Conservation (phyloP, 2,888 invertebrate genomes). For the Ashinkailepas kermadecensis region DNA sequence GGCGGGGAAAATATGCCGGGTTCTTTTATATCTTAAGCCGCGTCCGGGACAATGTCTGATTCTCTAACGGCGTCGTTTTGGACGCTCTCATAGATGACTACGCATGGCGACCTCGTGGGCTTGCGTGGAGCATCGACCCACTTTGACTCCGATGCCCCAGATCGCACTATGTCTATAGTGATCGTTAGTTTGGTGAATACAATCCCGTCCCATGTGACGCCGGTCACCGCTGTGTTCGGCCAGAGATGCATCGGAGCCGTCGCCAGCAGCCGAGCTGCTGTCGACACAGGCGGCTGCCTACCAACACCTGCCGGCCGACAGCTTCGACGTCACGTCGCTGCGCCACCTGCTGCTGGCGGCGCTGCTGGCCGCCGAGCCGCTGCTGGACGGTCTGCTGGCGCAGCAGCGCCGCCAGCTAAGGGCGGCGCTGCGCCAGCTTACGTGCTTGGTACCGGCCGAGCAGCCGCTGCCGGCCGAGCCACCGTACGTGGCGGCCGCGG, state of each 20-base stretch:
- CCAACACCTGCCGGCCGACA: not conserved
- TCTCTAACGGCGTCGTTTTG: too few species aligned
- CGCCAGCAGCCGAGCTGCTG: not conserved
- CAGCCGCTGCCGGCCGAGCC: conserved; percentile 10
- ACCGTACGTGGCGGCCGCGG: not conserved
- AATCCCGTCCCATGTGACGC: too few species aligned
- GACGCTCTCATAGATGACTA: too few species aligned
- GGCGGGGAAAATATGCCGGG: too few species aligned
- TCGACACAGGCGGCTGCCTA: not conserved
- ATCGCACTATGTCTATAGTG: too few species aligned
- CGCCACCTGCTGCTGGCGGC: conserved; percentile 5
- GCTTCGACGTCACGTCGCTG: not conserved
- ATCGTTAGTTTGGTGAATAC: too few species aligned
- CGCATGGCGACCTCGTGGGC: too few species aligned
- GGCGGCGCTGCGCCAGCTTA: not conserved
- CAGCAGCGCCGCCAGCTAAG: not conserved
- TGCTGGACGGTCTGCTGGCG: not conserved
- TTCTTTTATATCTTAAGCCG: too few species aligned
- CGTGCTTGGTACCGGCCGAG: not conserved
- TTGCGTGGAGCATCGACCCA: too few species aligned
- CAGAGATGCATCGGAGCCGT: not conserved
- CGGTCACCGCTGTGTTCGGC: too few species aligned
- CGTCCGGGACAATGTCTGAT: too few species aligned
- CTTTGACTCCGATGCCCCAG: too few species aligned
- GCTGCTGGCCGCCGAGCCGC: not conserved